Percentiles rank a stretch among this genome's conserved stretches.
Conservation (phyloP, 2,113 vertebrate species). For the Xenopus tropicalis region UCB_Xtro_10.0 CM004447.2:122717501-122718000, state of each 20-base stretch:
- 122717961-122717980: background rate
- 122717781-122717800: conserved; percentile 24
- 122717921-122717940: background rate
- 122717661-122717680: too few relatives aligned
- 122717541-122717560: too few relatives aligned
- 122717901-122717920: conserved; percentile 5
- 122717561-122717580: too few relatives aligned
- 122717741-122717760: background rate
- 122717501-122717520: too few relatives aligned
- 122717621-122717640: too few relatives aligned
- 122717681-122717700: too few relatives aligned
- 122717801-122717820: conserved; percentile 24
- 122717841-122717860: conserved; percentile 34
- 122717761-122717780: conserved; percentile 10
- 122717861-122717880: conserved; percentile 21
- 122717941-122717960: background rate
- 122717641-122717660: too few relatives aligned
- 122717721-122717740: conserved; percentile 2
- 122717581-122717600: too few relatives aligned
- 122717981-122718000: background rate
- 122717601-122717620: too few relatives aligned
- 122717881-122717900: conserved; percentile 18
- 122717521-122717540: too few relatives aligned
- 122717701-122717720: too few relatives aligned
- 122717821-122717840: conserved; percentile 22